A percentile compares a stretch with the other conserved stretches of the same genome.
These are phyloP conservation scores for Tragelaphus imberbis DNA, from an alignment of 2,113 vertebrate species.

Conservation along the genomic window DNA sequence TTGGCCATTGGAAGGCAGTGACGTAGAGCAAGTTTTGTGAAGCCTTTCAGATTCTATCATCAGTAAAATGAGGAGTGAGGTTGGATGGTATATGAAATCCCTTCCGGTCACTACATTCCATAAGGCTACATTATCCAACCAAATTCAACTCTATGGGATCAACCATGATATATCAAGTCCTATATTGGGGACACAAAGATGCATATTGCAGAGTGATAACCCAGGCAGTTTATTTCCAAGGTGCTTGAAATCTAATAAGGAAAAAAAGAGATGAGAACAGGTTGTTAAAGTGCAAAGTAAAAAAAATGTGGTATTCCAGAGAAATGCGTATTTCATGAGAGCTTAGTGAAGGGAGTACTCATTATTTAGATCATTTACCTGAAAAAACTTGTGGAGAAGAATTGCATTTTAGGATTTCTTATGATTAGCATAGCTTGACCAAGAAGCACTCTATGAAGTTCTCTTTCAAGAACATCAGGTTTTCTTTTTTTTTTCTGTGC, in stretches of 20 bases:
- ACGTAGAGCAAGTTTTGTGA: not conserved
- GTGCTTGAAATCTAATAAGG: not conserved
- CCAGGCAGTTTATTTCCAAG: not conserved
- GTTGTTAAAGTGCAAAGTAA: not conserved
- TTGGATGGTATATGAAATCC: not conserved
- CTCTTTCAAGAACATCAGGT: not conserved
- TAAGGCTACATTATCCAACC: not conserved
- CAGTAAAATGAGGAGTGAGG: not conserved
- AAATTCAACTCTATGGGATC: not conserved
- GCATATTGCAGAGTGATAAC: not conserved
- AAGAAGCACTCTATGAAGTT: not conserved
- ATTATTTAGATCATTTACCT: not conserved
- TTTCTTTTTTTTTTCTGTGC: not conserved
- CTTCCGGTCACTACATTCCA: not conserved
- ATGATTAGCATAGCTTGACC: not conserved
- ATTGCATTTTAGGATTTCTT: not conserved
- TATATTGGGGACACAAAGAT: not conserved
- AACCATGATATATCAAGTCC: not conserved
- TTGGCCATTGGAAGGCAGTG: not conserved
- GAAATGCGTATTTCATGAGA: not conserved
- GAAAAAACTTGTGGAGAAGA: not conserved
- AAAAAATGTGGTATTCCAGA: not conserved
- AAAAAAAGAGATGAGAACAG: not conserved
- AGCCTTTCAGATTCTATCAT: not conserved
- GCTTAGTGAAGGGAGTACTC: not conserved